Evolutionary conservation across 2,888 invertebrate genomes (phyloP).

Genomic region (Eupithecia subumbrata): DNA sequence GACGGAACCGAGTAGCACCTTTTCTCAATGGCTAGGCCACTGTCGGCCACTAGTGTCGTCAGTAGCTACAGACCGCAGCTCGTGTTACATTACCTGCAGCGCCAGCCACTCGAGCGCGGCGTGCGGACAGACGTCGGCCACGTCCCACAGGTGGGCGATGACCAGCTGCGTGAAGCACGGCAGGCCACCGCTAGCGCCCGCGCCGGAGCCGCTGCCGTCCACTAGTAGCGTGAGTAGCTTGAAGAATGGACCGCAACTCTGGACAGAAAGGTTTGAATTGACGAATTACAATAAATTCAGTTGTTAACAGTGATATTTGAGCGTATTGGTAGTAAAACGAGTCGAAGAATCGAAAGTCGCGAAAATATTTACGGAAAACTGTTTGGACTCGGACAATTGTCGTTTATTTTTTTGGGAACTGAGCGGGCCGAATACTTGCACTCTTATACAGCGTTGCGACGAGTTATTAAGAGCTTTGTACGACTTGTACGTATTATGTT

Average conservation of each 20-base stretch:
- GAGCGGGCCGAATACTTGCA: no score
- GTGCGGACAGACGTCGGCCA: slow-evolving; percentile 95
- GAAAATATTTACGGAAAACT: neutral
- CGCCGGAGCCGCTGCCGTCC: slow-evolving; percentile 87
- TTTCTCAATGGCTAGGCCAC: neutral
- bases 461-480: no score
- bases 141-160: slow-evolving; percentile 94
- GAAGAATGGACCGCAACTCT: slow-evolving; percentile 95
- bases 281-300: no score
- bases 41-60: neutral
- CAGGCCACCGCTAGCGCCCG: slow-evolving; percentile 87
- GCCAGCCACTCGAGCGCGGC: slow-evolving; percentile 97
- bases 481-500: no score
- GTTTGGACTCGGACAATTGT: no score
- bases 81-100: slow-evolving; percentile 82
- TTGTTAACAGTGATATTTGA: neutral
- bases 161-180: slow-evolving; percentile 96
- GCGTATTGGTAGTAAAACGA: neutral
- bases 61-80: neutral
- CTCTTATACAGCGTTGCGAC: no score
- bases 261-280: slow-evolving; percentile 31
- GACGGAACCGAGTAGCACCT: neutral
- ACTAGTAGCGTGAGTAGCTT: slow-evolving; percentile 94
- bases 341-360: neutral
- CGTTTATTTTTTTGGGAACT: no score